These are phyloP conservation scores for Pocillopora grandis DNA, from an alignment of 92 coral and sea anemone species.

Conservation along the genomic window DNA sequence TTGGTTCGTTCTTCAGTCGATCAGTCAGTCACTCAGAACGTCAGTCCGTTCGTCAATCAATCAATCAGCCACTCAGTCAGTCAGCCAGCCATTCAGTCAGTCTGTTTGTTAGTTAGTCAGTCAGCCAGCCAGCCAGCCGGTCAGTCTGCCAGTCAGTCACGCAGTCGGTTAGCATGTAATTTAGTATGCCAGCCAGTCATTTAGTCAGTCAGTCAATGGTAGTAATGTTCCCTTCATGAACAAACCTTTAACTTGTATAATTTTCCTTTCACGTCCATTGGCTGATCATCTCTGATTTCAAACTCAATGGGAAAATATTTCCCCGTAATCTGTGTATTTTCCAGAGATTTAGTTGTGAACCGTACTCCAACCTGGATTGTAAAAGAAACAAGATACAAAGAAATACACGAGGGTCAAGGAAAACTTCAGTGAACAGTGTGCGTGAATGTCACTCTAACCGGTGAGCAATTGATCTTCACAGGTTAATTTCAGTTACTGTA, in stretches of 20 bases:
- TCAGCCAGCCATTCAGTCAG: no score
- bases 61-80: neutral
- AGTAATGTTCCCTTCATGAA: neutral
- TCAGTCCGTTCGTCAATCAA: neutral
- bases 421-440: no score
- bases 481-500: no score
- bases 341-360: slow-evolving; percentile 34
- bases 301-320: slow-evolving; percentile 54
- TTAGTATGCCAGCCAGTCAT: no score
- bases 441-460: no score
- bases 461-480: no score
- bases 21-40: neutral
- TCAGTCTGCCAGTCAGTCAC: no score
- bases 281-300: slow-evolving; percentile 63
- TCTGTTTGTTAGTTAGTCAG: no score
- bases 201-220: no score
- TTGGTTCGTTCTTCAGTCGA: neutral
- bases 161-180: no score
- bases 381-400: neutral
- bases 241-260: slow-evolving; percentile 64
- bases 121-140: no score
- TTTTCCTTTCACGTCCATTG: slow-evolving; percentile 59
- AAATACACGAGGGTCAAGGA: no score
- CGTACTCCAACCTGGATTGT: slow-evolving; percentile 55
- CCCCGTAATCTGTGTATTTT: slow-evolving; percentile 47